Conservation (phyloP, 2,113 vertebrate genomes). For the Mirza zaza region DNA sequence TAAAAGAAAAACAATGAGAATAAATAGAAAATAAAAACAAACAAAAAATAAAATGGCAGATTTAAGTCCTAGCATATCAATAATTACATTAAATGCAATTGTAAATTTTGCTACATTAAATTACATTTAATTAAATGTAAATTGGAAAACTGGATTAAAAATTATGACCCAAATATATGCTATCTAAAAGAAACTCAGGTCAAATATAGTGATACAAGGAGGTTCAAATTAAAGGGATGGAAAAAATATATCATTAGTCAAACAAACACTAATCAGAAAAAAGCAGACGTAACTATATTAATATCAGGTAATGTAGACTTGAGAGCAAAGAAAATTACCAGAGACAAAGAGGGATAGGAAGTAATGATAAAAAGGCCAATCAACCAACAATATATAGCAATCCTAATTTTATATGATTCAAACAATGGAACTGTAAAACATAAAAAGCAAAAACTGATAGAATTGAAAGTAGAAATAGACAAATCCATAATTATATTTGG, state of each 20-base stretch:
- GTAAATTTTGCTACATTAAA: neutral
- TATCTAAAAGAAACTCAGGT: neutral
- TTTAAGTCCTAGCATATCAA: neutral
- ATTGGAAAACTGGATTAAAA: neutral
- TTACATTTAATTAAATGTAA: neutral
- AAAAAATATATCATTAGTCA: neutral
- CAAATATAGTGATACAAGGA: neutral
- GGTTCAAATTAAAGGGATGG: neutral
- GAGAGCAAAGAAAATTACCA: neutral
- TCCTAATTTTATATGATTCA: neutral
- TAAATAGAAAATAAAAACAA: neutral
- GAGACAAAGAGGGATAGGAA: neutral
- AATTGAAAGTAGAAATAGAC: neutral
- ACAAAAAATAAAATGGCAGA: neutral
- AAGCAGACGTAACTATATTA: neutral
- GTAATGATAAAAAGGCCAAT: neutral
- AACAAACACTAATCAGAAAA: neutral
- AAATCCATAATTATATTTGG: neutral
- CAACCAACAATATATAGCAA: neutral
- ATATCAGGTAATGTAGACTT: neutral
- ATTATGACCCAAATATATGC: neutral
- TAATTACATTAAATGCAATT: neutral
- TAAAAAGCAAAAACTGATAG: neutral
- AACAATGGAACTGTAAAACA: neutral
- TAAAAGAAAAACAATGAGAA: neutral